These are phyloP conservation scores for Drosophila melanogaster DNA, from an alignment of 1,140 invertebrate genomes.

Conservation along the genomic window DNA sequence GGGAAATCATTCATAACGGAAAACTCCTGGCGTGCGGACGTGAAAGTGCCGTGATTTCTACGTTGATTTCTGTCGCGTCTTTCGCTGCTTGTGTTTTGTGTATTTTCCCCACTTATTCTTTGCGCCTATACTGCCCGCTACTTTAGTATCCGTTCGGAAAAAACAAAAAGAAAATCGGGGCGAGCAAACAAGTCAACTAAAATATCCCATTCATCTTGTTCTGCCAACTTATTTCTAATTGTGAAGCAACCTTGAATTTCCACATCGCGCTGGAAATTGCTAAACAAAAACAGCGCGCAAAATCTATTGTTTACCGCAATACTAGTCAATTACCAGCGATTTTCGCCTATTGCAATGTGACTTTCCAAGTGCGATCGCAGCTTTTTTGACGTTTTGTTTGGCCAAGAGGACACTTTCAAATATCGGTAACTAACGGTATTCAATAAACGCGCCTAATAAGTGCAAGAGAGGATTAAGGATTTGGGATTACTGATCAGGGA, in stretches of 20 bases:
- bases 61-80: conserved; percentile 63
- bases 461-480: conserved; percentile 23
- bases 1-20: conserved; percentile 71
- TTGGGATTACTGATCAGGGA: conserved; percentile 42
- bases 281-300: conserved; percentile 21
- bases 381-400: conserved; percentile 51
- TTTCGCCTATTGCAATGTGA: conserved; percentile 68
- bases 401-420: conserved; percentile 9
- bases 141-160: conserved; percentile 26
- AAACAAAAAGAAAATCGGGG: conserved; percentile 8
- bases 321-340: conserved; percentile 49
- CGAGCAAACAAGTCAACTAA: conserved; percentile 20
- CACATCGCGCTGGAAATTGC: conserved; percentile 48
- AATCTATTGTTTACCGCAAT: conserved; percentile 40
- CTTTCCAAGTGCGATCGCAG: conserved; percentile 60
- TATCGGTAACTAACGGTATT: conserved; percentile 2
- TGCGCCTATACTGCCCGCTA: conserved; percentile 22
- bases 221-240: conserved; percentile 52
- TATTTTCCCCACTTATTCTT: conserved; percentile 37
- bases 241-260: conserved; percentile 58
- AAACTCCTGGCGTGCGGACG: conserved; percentile 68
- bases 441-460: conserved; percentile 3
- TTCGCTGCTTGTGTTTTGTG: conserved; percentile 69
- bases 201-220: conserved; percentile 54
- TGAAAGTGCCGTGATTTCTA: conserved; percentile 44